These are phyloP conservation scores for Papilio xuthus DNA, from an alignment of 1,140 invertebrate genomes.

Conservation along the genomic window DNA sequence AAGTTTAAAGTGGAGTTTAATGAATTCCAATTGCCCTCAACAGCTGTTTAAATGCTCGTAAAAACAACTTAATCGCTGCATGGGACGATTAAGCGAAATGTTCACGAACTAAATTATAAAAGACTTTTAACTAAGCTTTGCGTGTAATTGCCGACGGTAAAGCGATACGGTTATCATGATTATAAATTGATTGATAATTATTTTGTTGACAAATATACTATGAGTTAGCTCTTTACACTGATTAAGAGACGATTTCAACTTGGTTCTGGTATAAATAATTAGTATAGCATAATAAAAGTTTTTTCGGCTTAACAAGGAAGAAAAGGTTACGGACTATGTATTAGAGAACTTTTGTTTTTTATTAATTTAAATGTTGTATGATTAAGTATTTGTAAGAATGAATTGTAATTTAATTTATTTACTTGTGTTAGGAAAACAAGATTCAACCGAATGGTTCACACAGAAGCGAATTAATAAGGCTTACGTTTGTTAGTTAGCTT, in stretches of 20 bases:
- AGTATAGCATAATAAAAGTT: neutral
- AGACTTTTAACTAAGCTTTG: conserved; percentile 27
- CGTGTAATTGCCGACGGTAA: conserved; percentile 19
- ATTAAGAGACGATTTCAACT: neutral
- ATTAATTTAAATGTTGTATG: no score
- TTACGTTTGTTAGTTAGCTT: conserved; percentile 27
- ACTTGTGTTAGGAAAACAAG: neutral
- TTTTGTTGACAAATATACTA: neutral
- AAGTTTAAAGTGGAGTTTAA: conserved; percentile 49
- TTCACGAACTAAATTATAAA: conserved; percentile 41
- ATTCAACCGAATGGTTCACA: neutral
- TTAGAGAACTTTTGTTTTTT: neutral
- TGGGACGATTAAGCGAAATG: conserved; percentile 47
- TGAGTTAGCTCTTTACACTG: neutral
- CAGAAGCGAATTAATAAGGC: conserved; percentile 32
- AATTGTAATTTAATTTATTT: no score
- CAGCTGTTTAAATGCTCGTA: conserved; percentile 49
- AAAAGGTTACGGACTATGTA: neutral
- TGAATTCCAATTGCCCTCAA: conserved; percentile 54
- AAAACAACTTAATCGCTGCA: conserved; percentile 46
- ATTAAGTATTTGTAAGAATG: no score
- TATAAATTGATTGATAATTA: neutral
- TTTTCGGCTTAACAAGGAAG: neutral
- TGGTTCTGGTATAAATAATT: neutral
- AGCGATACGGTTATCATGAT: conserved; percentile 16